These are phyloP conservation scores for Hirtodrosophila duncani DNA, from an alignment of 2,888 invertebrate genomes.

Conservation along the genomic window DNA sequence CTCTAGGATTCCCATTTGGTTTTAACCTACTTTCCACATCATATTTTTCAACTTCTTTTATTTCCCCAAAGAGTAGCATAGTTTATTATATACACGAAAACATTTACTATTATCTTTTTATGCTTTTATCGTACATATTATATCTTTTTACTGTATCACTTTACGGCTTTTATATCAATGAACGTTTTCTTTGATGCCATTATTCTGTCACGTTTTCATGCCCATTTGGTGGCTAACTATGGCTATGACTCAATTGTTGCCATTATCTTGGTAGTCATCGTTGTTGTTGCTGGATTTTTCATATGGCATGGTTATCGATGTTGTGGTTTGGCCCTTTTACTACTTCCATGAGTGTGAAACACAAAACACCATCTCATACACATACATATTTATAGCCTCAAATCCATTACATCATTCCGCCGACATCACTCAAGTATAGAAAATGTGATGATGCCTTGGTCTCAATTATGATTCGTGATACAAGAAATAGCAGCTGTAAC, in stretches of 20 bases:
- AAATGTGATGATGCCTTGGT: too few species aligned
- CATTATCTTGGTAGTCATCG: constrained; percentile 19
- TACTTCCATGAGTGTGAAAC: constrained; percentile 34
- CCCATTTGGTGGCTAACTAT: constrained; percentile 17
- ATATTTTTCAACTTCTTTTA: too few species aligned
- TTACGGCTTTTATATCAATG: constrained; percentile 21
- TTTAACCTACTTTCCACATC: too few species aligned
- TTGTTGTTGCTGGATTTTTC: background rate
- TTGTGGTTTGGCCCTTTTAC: constrained; percentile 34
- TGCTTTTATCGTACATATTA: too few species aligned
- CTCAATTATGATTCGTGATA: too few species aligned
- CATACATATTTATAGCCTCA: constrained; percentile 13
- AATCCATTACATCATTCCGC: constrained; percentile 26
- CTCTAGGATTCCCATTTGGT: too few species aligned
- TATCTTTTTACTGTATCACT: constrained; percentile 19
- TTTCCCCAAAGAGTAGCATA: too few species aligned
- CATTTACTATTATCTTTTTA: too few species aligned
- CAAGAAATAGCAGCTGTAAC: too few species aligned
- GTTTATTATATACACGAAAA: too few species aligned
- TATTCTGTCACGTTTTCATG: constrained; percentile 67
- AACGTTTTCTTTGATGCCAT: constrained; percentile 51
- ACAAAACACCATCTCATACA: constrained; percentile 2
- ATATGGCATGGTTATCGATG: background rate
- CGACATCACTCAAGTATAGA: too few species aligned
- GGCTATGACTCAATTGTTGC: constrained; percentile 39